phyloP scores from a whole-genome alignment of 2,113 vertebrate species.

The Rattus norvegicus region DNA sequence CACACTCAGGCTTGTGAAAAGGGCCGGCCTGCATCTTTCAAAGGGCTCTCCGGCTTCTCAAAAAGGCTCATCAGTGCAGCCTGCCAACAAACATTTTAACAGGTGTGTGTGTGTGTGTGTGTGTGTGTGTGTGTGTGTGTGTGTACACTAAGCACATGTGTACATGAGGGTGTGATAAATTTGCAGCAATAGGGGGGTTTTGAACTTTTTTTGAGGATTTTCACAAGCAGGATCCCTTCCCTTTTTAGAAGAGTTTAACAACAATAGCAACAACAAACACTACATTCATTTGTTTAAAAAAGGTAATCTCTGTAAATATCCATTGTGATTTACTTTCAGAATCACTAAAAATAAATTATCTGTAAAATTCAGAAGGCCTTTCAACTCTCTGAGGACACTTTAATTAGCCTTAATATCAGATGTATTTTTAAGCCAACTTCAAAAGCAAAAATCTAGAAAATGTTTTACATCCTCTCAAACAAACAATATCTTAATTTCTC shows the following conservation, averaged over 20 bases:
- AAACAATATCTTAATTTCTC: constrained; percentile 52
- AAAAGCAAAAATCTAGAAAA: constrained; percentile 58
- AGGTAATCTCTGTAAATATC: constrained; percentile 11
- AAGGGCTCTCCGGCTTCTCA: constrained; percentile 54
- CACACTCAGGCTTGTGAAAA: constrained; percentile 66
- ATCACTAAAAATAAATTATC: constrained; percentile 30
- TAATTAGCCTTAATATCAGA: not conserved
- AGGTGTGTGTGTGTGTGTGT: not conserved
- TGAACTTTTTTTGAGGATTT: constrained; percentile 36
- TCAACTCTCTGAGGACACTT: constrained; percentile 34
- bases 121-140: not conserved
- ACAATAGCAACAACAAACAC: not conserved
- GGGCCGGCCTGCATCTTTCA: constrained; percentile 52
- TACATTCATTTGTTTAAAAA: constrained; percentile 45
- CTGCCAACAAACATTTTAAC: constrained; percentile 60
- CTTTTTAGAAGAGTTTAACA: constrained; percentile 50
- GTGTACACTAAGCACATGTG: no score
- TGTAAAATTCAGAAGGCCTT: constrained; percentile 29
- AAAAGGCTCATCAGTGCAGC: constrained; percentile 70
- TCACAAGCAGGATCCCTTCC: constrained; percentile 44
- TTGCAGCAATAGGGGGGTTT: not conserved
- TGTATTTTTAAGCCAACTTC: constrained; percentile 44
- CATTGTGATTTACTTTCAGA: constrained; percentile 57
- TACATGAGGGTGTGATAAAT: not conserved
- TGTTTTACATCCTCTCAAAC: constrained; percentile 19